These are phyloP conservation scores for Stenodema calcarata DNA, from an alignment of 2,888 invertebrate genomes.

Conservation along the genomic window DNA sequence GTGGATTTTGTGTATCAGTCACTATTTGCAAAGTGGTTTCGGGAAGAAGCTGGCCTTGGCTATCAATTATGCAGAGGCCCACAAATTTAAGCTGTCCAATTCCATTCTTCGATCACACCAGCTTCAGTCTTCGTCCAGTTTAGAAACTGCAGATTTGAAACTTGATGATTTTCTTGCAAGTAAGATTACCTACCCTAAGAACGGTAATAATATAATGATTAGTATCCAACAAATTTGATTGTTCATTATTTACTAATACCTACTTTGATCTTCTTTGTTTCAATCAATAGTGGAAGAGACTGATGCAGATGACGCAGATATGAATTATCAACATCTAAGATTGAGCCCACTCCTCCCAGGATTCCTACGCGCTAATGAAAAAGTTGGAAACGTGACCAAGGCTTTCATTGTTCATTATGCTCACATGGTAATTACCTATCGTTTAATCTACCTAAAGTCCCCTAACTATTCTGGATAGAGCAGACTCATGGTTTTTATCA, in stretches of 20 bases:
- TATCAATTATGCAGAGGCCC: slow-evolving; percentile 11
- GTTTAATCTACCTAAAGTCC: too few relatives aligned
- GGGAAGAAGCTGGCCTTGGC: slow-evolving; percentile 39
- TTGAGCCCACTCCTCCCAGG: slow-evolving; percentile 28
- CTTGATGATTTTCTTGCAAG: slow-evolving; percentile 39
- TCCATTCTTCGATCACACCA: slow-evolving; percentile 4
- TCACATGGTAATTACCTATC: slow-evolving; percentile 29
- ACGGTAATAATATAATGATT: too few relatives aligned
- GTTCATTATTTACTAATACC: background rate
- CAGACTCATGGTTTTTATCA: too few relatives aligned
- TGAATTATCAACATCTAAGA: background rate
- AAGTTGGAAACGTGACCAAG: slow-evolving; percentile 28
- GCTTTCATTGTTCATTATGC: slow-evolving; percentile 31
- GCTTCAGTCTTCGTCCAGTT: background rate
- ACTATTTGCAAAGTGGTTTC: background rate
- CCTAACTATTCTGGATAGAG: too few relatives aligned
- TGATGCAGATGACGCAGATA: background rate
- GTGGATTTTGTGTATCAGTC: slow-evolving; percentile 50
- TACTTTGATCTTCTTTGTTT: too few relatives aligned
- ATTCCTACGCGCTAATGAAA: slow-evolving; percentile 13
- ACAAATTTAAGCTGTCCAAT: slow-evolving; percentile 40
- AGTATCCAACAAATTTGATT: background rate
- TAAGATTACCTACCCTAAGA: too few relatives aligned
- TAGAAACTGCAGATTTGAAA: background rate
- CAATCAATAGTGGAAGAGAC: background rate